Percentiles rank a stretch among this genome's conserved stretches.
phyloP scores from a whole-genome alignment of 2,888 invertebrate genomes.

The Laothoe populi region DNA sequence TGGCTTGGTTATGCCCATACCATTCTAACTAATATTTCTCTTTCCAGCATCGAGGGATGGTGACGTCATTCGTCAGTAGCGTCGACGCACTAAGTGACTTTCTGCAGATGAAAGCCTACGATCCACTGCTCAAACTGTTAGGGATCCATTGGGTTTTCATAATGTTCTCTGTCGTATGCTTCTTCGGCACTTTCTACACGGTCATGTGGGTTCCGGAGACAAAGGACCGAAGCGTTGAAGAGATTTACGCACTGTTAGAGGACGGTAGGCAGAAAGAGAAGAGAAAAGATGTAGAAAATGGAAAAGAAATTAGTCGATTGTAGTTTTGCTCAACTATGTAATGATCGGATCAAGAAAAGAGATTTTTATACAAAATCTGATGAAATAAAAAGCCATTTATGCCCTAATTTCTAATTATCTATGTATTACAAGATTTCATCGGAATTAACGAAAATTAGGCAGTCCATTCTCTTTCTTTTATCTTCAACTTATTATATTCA shows the following conservation, averaged over 20 bases:
- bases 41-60: constrained; percentile 77
- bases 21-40: constrained; percentile 19
- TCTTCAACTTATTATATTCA: no score
- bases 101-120: constrained; percentile 77
- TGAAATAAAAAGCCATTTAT: no score
- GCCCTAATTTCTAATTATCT: no score
- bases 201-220: constrained; percentile 78
- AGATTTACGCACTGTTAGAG: constrained; percentile 72
- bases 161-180: constrained; percentile 73
- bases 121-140: constrained; percentile 71
- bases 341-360: background rate
- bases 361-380: no score
- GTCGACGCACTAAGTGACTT: constrained; percentile 76
- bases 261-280: constrained; percentile 70
- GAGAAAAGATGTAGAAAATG: constrained; percentile 65
- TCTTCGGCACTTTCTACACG: constrained; percentile 73
- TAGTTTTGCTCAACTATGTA: constrained; percentile 44
- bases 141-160: constrained; percentile 82
- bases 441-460: no score
- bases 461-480: no score
- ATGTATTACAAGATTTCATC: no score
- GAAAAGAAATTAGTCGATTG: constrained; percentile 68
- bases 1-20: no score
- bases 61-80: constrained; percentile 75
- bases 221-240: constrained; percentile 70